phyloP scores from a whole-genome alignment of 2,888 invertebrate genomes.

The Drosophila mercatorum region DNA sequence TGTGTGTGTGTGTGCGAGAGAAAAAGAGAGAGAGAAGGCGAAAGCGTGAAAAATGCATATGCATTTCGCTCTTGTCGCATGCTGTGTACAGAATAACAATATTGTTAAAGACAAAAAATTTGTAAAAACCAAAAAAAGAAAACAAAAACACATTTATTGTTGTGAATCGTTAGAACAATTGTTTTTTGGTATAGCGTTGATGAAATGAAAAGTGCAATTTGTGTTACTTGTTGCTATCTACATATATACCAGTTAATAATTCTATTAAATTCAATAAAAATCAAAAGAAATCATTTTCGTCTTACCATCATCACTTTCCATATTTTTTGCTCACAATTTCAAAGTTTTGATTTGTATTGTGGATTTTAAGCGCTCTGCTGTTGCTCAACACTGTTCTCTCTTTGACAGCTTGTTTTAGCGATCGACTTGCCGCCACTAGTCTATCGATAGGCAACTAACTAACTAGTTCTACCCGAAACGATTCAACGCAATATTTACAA shows the following conservation, averaged over 20 bases:
- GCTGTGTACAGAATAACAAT: conserved; percentile 49
- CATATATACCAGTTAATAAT: conserved; percentile 74
- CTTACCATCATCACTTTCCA: not conserved
- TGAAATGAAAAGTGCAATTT: conserved; percentile 52
- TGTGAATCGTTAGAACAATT: conserved; percentile 76
- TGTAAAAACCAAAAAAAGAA: conserved; percentile 30
- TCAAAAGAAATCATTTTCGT: conserved; percentile 22
- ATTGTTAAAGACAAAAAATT: conserved; percentile 47
- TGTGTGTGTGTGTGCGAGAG: conserved; percentile 20
- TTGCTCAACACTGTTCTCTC: conserved; percentile 17
- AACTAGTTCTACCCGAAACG: conserved; percentile 30
- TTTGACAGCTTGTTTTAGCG: not conserved
- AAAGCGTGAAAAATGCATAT: conserved; percentile 11
- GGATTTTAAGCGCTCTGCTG: not conserved
- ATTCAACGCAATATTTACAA: conserved; percentile 51
- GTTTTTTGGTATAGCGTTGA: conserved; percentile 68
- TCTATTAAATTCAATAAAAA: conserved; percentile 69
- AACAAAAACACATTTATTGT: conserved; percentile 52
- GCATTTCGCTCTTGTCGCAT: conserved; percentile 40
- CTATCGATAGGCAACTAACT: conserved; percentile 35
- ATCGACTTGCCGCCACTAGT: conserved; percentile 33
- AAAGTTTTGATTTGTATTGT: not conserved
- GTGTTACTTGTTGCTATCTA: conserved; percentile 78
- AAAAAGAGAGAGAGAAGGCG: not conserved
- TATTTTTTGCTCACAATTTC: too few species aligned